A percentile compares a stretch with the other conserved stretches of the same genome.
These are phyloP conservation scores for Ecliptopera silaceata DNA, from an alignment of 2,888 invertebrate genomes.

Conservation along the genomic window DNA sequence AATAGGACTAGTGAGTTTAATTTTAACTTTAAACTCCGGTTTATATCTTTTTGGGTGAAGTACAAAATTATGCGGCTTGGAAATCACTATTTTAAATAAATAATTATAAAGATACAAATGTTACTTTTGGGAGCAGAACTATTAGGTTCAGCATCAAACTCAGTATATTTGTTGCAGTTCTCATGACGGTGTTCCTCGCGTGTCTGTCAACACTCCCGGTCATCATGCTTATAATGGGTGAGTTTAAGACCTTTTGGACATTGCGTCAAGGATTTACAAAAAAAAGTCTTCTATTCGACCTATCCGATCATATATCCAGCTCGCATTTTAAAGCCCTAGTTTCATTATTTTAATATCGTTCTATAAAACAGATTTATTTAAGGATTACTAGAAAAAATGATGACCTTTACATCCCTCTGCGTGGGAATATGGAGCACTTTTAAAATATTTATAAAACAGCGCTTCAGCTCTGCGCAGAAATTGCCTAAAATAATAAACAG, in stretches of 20 bases:
- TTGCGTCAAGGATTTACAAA: no score
- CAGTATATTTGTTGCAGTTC: conserved; percentile 79
- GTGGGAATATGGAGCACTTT: conserved; percentile 2
- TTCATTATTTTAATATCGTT: no score
- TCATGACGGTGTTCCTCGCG: conserved; percentile 87
- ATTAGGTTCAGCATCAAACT: not conserved
- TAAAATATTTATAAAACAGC: conserved; percentile 13
- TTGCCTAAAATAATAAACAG: conserved; percentile 19
- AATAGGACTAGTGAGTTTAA: conserved; percentile 86
- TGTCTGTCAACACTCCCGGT: conserved; percentile 87
- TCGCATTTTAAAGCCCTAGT: no score
- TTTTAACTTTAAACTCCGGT: no score
- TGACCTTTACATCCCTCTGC: not conserved
- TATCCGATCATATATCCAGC: no score
- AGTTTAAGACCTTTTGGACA: conserved; percentile 58
- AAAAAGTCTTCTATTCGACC: no score
- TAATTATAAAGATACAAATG: no score
- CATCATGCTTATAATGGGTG: conserved; percentile 90
- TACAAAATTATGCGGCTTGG: no score
- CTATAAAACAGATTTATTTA: no score
- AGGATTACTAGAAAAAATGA: not conserved
- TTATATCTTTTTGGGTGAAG: no score
- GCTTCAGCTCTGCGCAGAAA: not conserved
- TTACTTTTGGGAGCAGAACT: no score
- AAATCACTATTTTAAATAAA: no score